Conservation (phyloP, 2,888 invertebrate genomes). For the Choristoneura rosaceana region DNA sequence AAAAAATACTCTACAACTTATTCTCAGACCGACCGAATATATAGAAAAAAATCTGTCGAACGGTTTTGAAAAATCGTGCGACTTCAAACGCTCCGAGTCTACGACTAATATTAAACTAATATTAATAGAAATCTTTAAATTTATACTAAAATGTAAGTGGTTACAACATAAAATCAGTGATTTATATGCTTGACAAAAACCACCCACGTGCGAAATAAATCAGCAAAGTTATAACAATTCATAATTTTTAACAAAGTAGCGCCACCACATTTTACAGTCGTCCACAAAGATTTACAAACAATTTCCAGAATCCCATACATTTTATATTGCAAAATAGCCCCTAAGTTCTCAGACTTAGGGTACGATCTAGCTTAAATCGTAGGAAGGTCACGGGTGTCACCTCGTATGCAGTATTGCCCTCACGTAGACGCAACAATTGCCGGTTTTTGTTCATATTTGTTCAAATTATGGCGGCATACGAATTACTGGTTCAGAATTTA, state of each 20-base stretch:
- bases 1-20: too few species aligned
- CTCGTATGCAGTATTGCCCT: constrained; percentile 30
- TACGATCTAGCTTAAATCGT: neutral
- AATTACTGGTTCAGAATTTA: constrained; percentile 28
- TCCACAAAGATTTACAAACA: neutral
- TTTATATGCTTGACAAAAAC: neutral
- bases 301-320: neutral
- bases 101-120: too few species aligned
- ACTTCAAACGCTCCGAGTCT: too few species aligned
- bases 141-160: too few species aligned
- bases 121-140: too few species aligned
- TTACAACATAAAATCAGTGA: too few species aligned
- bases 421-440: constrained; percentile 45
- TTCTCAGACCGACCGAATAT: too few species aligned
- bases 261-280: neutral
- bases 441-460: constrained; percentile 40
- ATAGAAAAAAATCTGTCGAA: too few species aligned
- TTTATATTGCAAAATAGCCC: neutral
- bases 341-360: neutral
- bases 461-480: constrained; percentile 37
- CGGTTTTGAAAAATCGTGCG: too few species aligned
- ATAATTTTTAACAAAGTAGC: neutral
- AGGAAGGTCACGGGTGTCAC: neutral
- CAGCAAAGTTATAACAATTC: neutral
- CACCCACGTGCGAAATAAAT: neutral